A percentile compares a stretch with the other conserved stretches of the same genome.
These are phyloP conservation scores for Rhinella marina DNA, from an alignment of 2,797 vertebrate species.

Conservation along the genomic window DNA sequence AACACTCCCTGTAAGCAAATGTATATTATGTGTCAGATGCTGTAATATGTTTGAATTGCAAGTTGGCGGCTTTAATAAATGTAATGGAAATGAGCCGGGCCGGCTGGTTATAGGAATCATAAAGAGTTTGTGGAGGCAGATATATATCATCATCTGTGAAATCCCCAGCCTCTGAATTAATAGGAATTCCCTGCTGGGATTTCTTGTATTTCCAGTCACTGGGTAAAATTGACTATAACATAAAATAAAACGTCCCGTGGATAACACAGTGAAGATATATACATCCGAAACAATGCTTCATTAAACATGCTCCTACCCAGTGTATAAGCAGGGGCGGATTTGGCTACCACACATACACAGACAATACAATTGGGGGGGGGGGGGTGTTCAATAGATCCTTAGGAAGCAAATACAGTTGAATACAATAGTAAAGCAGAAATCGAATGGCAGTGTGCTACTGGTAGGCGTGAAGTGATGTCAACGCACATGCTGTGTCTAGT, in stretches of 20 bases:
- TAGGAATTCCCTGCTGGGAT: not conserved
- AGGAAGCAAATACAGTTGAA: too few relatives aligned
- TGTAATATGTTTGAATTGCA: too few relatives aligned
- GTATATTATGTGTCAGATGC: not conserved
- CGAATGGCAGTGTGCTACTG: too few relatives aligned
- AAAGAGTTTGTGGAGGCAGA: too few relatives aligned
- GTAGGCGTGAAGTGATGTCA: too few relatives aligned
- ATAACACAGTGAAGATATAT: not conserved
- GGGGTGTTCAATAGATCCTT: too few relatives aligned
- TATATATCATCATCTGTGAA: not conserved
- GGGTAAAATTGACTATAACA: conserved; percentile 5
- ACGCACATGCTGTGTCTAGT: too few relatives aligned
- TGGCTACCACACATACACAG: too few relatives aligned
- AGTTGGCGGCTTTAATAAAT: not conserved
- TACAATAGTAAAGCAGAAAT: too few relatives aligned
- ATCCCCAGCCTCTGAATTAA: not conserved
- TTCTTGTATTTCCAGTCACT: not conserved
- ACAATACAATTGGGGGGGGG: too few relatives aligned
- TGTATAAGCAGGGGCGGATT: not conserved
- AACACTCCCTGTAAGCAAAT: not conserved
- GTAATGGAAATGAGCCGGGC: not conserved
- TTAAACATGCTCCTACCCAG: not conserved
- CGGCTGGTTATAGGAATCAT: not conserved
- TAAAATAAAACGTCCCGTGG: not conserved
- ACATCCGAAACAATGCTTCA: not conserved